Evolutionary conservation across 2,113 vertebrate genomes (phyloP), one percentile per base, ranked within the genome.

Genomic region (Todiramphus chloris): DNA sequence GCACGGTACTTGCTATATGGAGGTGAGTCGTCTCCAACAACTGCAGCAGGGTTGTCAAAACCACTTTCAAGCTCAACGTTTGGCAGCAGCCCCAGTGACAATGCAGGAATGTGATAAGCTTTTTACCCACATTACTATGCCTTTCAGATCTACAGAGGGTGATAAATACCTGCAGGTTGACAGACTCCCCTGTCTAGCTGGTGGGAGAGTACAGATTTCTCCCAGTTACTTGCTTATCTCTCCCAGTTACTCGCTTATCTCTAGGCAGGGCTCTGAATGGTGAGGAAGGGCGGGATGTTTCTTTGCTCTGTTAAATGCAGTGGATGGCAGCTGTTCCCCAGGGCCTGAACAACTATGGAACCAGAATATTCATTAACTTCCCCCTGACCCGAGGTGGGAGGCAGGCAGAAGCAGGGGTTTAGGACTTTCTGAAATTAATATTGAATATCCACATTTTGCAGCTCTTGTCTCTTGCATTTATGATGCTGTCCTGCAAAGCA

Each of bases 101-200:
- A 67, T 90, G 85, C 63, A 85, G 85, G 74, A 79, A 81, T 3
- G 14, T 11, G 82, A 87, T 91, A 91, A 94, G 53, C 75, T 86
- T 17, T 78, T 90, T 85, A 39, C 46, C 16, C 43, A 4, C 39
- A 3, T n/a, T 60, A 37, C 39, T 27, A 5, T 0, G 6, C 63
- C 59, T 92, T 80, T 93, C 58, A 83, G 67, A 76, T 79, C 62
- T 80, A 21, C 16, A 25, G 53, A 66, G 35, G 24, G 75, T 90
- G 85, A 93, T 88, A 94, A 93, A 68, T 64, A 90, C 31, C 55
- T 27, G 16, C 67, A 69, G 62, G 30, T 35, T 79, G 58, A 37
- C n/a, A 13, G 50, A 53, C 33, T 44, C 24, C 51, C 30, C 72
- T 23, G 39, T 1, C 23, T 53, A 58, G 16, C 31, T 60, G 46